These are phyloP conservation scores for Aratinga solstitialis DNA, from an alignment of 2,797 vertebrate species.

Conservation along the genomic window DNA sequence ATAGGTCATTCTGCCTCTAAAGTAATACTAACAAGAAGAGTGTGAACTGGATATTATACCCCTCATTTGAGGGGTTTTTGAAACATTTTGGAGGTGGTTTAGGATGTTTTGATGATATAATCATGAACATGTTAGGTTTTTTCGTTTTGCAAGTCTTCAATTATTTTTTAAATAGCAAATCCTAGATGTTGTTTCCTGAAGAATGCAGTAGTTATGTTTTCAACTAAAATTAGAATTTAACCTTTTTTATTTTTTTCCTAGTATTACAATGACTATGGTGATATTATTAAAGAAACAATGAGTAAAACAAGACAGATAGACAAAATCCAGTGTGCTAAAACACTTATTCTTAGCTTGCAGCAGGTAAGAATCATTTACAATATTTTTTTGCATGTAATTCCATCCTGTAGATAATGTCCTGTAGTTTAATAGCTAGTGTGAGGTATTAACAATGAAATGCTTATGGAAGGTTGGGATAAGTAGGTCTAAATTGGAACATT, in stretches of 20 bases:
- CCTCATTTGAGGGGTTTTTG: not conserved
- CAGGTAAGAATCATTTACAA: slow-evolving; percentile 82
- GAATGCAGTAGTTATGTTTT: not conserved
- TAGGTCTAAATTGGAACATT: not conserved
- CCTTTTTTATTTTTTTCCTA: slow-evolving; percentile 50
- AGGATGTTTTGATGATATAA: not conserved
- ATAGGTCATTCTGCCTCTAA: slow-evolving; percentile 20
- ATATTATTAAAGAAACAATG: slow-evolving; percentile 99
- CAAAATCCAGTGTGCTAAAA: slow-evolving; percentile 99
- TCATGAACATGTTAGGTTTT: not conserved
- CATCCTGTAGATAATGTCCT: not conserved
- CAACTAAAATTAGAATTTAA: not conserved
- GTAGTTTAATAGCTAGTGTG: not conserved
- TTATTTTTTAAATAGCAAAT: not conserved
- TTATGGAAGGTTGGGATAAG: not conserved
- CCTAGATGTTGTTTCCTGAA: not conserved
- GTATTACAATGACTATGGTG: slow-evolving; percentile 99
- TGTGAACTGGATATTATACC: not conserved
- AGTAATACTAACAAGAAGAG: not conserved
- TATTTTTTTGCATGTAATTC: not conserved
- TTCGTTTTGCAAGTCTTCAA: not conserved
- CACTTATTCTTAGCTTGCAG: slow-evolving; percentile 97
- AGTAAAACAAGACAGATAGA: slow-evolving; percentile 99
- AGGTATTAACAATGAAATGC: not conserved
- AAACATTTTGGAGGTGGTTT: not conserved